Evolutionary conservation across 2,888 invertebrate genomes (phyloP).

Genomic region (Cryptophagus acutangulus): DNA sequence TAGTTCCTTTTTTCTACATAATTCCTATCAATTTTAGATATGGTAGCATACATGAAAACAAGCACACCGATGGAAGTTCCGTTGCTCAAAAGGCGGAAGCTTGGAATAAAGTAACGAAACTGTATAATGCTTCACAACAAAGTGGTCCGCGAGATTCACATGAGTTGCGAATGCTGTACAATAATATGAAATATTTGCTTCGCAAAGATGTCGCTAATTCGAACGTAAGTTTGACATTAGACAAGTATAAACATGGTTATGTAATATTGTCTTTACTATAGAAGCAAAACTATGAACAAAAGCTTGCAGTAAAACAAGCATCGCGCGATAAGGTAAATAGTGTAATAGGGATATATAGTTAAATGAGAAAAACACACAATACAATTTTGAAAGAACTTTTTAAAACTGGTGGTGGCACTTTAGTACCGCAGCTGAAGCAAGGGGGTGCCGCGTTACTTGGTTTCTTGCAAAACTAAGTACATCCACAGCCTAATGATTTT

Average conservation of each 20-base stretch:
- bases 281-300: too few relatives aligned
- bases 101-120: constrained; percentile 3
- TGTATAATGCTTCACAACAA: constrained; percentile 5
- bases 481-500: constrained; percentile 6
- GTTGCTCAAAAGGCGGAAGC: constrained; percentile 3
- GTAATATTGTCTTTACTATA: constrained; percentile 1
- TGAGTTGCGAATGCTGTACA: constrained; percentile 3
- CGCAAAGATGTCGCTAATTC: constrained; percentile 3
- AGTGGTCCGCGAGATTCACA: neutral
- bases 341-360: neutral
- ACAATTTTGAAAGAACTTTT: constrained; percentile 3
- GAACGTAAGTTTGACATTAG: constrained; percentile 2
- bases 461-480: constrained; percentile 1
- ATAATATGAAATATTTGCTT: constrained; percentile 3
- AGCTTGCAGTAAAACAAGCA: neutral
- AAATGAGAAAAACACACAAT: neutral
- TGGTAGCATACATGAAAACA: constrained; percentile 7
- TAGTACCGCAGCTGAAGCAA: constrained; percentile 5
- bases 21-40: constrained; percentile 1
- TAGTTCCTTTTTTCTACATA: too few relatives aligned
- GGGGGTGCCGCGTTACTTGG: constrained; percentile 4
- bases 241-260: too few relatives aligned
- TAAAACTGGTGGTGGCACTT: constrained; percentile 7
- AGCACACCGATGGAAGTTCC: neutral
- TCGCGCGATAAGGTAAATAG: neutral